phyloP scores from a whole-genome alignment of 2,797 vertebrate genomes.

The Hypotaenidia okinawae region DNA sequence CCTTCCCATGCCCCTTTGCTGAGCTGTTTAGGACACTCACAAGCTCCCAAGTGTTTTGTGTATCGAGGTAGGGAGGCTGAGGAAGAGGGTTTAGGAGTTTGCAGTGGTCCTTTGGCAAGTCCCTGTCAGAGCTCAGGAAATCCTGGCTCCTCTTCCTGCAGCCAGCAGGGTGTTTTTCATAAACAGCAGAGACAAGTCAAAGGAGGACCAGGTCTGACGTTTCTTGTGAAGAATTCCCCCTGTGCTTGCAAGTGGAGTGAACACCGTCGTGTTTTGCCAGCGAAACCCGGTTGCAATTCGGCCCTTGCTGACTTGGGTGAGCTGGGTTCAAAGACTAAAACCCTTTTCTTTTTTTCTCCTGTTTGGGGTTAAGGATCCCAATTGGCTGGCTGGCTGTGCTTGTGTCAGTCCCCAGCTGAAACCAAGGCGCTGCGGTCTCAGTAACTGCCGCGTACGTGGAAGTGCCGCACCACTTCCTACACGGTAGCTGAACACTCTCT shows the following conservation, averaged over 20 bases:
- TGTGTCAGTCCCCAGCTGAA: fast-evolving
- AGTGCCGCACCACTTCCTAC: background rate
- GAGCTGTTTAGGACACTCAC: background rate
- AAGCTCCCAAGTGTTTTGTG: background rate
- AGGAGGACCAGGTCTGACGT: background rate
- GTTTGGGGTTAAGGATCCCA: background rate
- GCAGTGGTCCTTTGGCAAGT: background rate
- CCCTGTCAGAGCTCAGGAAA: background rate
- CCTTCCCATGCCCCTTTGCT: background rate
- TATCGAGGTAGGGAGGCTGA: fast-evolving
- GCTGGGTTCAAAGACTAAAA: background rate
- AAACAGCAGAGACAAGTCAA: background rate
- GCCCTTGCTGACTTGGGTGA: background rate
- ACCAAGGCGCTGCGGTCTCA: background rate
- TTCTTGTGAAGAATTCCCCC: background rate
- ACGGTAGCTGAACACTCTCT: fast-evolving
- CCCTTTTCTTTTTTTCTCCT: background rate
- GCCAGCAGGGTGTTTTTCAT: fast-evolving
- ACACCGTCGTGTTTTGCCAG: fast-evolving
- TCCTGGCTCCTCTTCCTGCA: background rate
- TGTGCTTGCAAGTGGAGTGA: background rate
- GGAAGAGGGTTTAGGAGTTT: background rate
- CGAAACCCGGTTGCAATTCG: background rate
- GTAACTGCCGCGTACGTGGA: background rate
- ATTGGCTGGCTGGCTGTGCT: background rate